These are phyloP conservation scores for Sebastes cheni DNA, from an alignment of 2,797 vertebrate genomes.

Conservation along the genomic window DNA sequence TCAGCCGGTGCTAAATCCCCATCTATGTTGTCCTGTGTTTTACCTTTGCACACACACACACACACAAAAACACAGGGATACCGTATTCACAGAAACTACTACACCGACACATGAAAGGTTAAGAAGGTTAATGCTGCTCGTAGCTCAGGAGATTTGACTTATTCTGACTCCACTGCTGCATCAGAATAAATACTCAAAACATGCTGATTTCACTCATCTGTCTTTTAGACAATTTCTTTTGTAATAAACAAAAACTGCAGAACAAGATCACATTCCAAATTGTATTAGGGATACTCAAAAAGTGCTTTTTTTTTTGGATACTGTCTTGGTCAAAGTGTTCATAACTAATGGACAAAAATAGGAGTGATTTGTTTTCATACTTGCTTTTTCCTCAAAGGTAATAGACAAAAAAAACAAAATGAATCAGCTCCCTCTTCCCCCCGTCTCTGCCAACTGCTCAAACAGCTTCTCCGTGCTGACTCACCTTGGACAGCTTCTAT, in stretches of 20 bases:
- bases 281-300: background rate
- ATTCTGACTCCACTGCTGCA: constrained; percentile 19
- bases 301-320: background rate
- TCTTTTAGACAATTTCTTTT: background rate
- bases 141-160: constrained; percentile 32
- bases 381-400: background rate
- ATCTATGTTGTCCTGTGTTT: constrained; percentile 34
- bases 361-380: background rate
- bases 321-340: background rate
- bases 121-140: constrained; percentile 34
- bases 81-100: background rate
- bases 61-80: background rate
- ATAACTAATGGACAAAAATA: background rate
- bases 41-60: constrained; percentile 11
- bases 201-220: constrained; percentile 2
- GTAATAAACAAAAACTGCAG: background rate
- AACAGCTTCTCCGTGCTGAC: constrained; percentile 63
- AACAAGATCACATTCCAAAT: background rate
- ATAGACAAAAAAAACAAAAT: background rate
- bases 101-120: background rate
- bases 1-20: constrained; percentile 56
- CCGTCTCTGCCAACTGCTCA: constrained; percentile 48
- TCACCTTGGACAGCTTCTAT: constrained; percentile 65
- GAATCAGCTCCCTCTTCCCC: constrained; percentile 9
- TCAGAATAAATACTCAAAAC: constrained; percentile 1